phyloP scores from a whole-genome alignment of 2,113 vertebrate species.

The Silurus meridionalis region DNA sequence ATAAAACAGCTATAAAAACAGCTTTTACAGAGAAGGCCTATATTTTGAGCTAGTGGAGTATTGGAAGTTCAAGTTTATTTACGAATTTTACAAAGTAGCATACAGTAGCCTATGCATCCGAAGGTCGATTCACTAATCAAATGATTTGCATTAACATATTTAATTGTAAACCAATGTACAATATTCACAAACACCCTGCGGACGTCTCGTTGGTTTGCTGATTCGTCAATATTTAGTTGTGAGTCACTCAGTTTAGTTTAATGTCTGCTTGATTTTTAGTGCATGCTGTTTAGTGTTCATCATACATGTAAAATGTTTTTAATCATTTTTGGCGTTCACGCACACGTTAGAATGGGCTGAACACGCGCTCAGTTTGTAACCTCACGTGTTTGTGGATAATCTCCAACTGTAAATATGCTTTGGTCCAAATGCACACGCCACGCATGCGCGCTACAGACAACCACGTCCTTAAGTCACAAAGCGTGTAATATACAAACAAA shows the following conservation, averaged over 20 bases:
- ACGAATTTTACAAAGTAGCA: background rate
- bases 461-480: background rate
- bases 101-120: background rate
- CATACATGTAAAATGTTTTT: background rate
- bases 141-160: background rate
- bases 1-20: background rate
- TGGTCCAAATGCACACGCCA: background rate
- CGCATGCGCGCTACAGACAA: background rate
- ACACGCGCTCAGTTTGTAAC: background rate
- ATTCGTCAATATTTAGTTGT: no score
- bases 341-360: background rate
- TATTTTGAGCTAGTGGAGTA: background rate
- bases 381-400: slow-evolving; percentile 6
- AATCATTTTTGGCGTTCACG: background rate
- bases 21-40: no score
- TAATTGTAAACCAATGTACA: background rate
- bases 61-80: background rate
- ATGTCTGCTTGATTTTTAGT: background rate
- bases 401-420: background rate
- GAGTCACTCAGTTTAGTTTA: no score
- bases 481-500: background rate
- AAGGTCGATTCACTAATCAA: background rate
- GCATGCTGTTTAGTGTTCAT: background rate
- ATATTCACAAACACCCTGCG: background rate
- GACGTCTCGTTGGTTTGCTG: background rate